phyloP scores from a whole-genome alignment of 2,888 invertebrate genomes.

The Cynaeus angustus region DNA sequence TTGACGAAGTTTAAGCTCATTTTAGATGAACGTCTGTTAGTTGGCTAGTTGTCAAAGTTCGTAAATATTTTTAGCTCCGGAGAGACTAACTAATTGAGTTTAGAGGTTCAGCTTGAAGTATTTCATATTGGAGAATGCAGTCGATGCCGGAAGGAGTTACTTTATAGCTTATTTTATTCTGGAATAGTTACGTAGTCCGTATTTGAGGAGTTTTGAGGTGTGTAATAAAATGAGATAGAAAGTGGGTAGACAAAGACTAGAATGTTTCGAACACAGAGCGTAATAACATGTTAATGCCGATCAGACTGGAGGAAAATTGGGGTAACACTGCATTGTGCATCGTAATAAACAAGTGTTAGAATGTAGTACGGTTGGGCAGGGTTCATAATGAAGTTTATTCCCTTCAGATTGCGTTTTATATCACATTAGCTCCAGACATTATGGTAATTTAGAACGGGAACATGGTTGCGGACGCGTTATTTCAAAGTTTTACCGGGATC shows the following conservation, averaged over 20 bases:
- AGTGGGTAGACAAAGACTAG: slow-evolving; percentile 10
- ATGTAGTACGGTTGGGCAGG: slow-evolving; percentile 28
- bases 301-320: slow-evolving; percentile 18
- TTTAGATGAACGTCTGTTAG: slow-evolving; percentile 30
- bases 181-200: neutral
- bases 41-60: slow-evolving; percentile 35
- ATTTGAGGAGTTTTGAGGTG: neutral
- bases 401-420: slow-evolving; percentile 48
- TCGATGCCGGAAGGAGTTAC: neutral
- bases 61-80: slow-evolving; percentile 24
- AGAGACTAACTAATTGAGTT: slow-evolving; percentile 28
- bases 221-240: slow-evolving; percentile 11
- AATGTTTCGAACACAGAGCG: slow-evolving; percentile 8
- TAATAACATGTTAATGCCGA: slow-evolving; percentile 39
- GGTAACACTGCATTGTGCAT: slow-evolving; percentile 39
- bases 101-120: slow-evolving; percentile 14
- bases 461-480: slow-evolving; percentile 8
- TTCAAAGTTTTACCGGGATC: slow-evolving; percentile 25
- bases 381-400: slow-evolving; percentile 48
- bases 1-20: slow-evolving; percentile 28
- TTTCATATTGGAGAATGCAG: slow-evolving; percentile 16
- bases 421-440: slow-evolving; percentile 39
- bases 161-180: neutral
- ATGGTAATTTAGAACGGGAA: slow-evolving; percentile 31
- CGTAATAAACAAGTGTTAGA: slow-evolving; percentile 42